phyloP scores from a whole-genome alignment of 2,797 vertebrate genomes.

The Ctenochaetus hawaiiensis region DNA sequence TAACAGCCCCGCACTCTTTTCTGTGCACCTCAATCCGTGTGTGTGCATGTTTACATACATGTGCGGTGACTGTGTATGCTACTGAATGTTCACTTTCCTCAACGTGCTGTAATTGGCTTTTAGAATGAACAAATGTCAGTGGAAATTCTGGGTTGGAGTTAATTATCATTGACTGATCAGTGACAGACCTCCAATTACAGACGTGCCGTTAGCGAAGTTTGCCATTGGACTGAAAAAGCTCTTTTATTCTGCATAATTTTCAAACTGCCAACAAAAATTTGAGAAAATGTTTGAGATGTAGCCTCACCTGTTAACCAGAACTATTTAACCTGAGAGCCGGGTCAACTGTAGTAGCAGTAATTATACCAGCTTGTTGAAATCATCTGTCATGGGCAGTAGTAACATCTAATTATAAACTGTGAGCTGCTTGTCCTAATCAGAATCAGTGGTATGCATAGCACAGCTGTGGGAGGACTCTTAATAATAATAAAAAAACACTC shows the following conservation, averaged over 20 bases:
- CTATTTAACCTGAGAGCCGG: conserved; percentile 25
- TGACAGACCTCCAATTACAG: conserved; percentile 59
- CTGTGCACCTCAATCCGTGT: background rate
- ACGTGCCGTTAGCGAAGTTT: conserved; percentile 40
- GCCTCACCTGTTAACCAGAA: conserved; percentile 32
- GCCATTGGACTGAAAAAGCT: conserved; percentile 29
- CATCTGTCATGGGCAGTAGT: conserved; percentile 11
- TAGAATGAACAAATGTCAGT: conserved; percentile 46
- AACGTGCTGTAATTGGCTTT: conserved; percentile 44
- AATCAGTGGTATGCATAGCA: conserved; percentile 4
- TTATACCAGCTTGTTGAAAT: conserved; percentile 45
- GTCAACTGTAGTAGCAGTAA: conserved; percentile 7
- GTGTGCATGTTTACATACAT: background rate
- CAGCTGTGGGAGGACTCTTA: conserved; percentile 27
- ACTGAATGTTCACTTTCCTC: conserved; percentile 20
- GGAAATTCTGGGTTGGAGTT: conserved; percentile 58
- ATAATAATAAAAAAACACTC: conserved; percentile 19
- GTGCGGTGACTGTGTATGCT: background rate
- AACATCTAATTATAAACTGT: conserved; percentile 33
- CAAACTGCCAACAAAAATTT: conserved; percentile 16
- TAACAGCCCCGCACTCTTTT: conserved; percentile 12
- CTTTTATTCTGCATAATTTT: conserved; percentile 15
- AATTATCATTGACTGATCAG: conserved; percentile 60
- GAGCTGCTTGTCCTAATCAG: conserved; percentile 18
- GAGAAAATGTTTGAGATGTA: background rate